Percentiles rank a stretch among this genome's conserved stretches.
Evolutionary conservation across 2,113 vertebrate species (phyloP).

Genomic region (Pygoscelis antarcticus): DNA sequence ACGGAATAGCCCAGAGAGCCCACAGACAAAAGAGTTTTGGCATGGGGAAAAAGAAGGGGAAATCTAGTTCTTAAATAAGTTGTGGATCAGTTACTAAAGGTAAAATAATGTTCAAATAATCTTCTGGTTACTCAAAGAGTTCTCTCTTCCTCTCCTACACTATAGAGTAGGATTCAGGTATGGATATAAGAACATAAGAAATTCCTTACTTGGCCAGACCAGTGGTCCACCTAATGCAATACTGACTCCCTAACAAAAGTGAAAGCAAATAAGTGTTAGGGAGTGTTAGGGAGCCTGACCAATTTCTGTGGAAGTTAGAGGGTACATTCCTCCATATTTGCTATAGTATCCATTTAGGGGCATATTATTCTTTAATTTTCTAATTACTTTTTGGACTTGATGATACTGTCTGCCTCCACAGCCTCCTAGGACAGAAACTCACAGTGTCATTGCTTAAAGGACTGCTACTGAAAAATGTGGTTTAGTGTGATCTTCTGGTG

Average conservation of each 20-base stretch:
- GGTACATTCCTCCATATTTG: background rate
- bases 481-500: background rate
- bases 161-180: background rate
- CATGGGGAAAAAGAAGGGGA: fast-evolving
- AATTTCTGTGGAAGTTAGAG: background rate
- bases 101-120: background rate
- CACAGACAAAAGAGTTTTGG: background rate
- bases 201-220: background rate
- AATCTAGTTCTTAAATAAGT: background rate
- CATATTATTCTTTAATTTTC: background rate
- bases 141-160: background rate
- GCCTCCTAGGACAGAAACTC: background rate
- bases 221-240: background rate
- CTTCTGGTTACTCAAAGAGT: background rate
- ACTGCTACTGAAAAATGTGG: background rate
- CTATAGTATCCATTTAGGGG: background rate
- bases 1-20: background rate
- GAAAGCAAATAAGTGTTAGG: background rate
- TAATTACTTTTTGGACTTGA: background rate
- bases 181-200: background rate
- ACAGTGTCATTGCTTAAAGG: background rate
- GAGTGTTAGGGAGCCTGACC: background rate
- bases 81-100: background rate
- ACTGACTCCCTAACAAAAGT: background rate
- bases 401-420: background rate